phyloP scores from a whole-genome alignment of 2,113 vertebrate genomes.

The Microtus pennsylvanicus region DNA sequence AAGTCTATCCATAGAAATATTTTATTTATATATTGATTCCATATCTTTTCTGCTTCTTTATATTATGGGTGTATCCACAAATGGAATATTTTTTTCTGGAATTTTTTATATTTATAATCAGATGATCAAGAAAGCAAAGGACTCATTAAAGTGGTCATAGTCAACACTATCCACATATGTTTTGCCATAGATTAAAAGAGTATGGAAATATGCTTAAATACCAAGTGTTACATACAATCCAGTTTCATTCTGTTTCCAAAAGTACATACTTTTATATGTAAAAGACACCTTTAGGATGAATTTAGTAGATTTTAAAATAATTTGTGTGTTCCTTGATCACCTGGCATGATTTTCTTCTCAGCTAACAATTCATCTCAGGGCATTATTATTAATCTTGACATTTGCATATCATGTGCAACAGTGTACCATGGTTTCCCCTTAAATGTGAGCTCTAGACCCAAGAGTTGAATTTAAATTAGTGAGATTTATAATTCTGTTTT shows the following conservation, averaged over 20 bases:
- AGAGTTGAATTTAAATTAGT: conserved; percentile 40
- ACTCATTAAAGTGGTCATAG: neutral
- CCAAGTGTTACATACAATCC: neutral
- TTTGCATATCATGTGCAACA: conserved; percentile 14
- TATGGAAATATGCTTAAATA: neutral
- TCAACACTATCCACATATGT: neutral
- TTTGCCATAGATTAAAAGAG: neutral
- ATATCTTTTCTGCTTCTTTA: neutral
- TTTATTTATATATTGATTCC: neutral
- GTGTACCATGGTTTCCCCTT: neutral
- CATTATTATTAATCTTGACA: neutral
- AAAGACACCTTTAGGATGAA: conserved; percentile 13
- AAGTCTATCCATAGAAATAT: neutral
- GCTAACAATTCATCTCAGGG: conserved; percentile 26
- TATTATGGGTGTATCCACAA: conserved; percentile 9
- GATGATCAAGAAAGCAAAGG: neutral
- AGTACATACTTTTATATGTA: neutral
- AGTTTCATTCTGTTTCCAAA: conserved; percentile 34
- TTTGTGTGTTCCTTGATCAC: conserved; percentile 32
- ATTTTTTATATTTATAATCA: neutral
- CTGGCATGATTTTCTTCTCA: neutral
- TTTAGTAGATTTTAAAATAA: conserved; percentile 30
- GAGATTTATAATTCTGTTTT: conserved; percentile 61
- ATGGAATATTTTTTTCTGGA: neutral
- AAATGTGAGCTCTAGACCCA: neutral